Base-by-base conservation (phyloP, 2,888 invertebrate species). In the Drosophila tanythrix region DNA sequence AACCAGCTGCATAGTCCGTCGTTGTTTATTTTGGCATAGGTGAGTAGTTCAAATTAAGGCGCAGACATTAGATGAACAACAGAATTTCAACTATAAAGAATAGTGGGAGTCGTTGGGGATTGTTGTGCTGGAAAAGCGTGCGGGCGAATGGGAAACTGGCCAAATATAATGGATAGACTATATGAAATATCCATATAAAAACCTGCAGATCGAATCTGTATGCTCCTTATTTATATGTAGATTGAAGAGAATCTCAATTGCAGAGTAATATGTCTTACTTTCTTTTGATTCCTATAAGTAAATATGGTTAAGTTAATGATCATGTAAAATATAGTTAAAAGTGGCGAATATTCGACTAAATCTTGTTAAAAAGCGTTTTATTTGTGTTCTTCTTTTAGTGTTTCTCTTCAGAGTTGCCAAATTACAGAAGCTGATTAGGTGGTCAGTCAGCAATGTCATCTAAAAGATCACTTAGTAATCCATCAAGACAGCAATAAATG, bases 1-100 rank as follows among this genome's bases (percentile, higher is more conserved):
- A 38, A 65, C 58, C 74, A 83, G 60, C 66, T 81, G 64, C 70
- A 64, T 62, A 31, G 72, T 66, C 52, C 61, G 27, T 59, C 66
- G 27, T 65, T 88, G 68, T 88, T 85, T 85, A 74, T 70, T 65
- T 85, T 85, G 84, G 84, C 89, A 75, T 74, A 72, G 83, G 71
- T 68, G 79, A 75, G 55, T 68, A 72, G 70, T 75, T 88, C 70
- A 83, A 84, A 83, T 85, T 88, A 79, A 71, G 71, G 46, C 61
- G 36, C 57, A 69, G 72, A 67, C 79, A 67, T 55, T 48, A 61
- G 65, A 35, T 53, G 62, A 60, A 63, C 65, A 79, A 66, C 43
- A 61, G 71, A 38, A 46, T 29, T 64, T 68, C 40, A 8, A 48
- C 10, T 15, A 25, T 29, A 21, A 27, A 29, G 62, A 55, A 38